Evolutionary conservation across 2,113 vertebrate genomes (phyloP), one percentile per base, ranked within the genome.

Genomic region (Mandrillus leucophaeus): DNA sequence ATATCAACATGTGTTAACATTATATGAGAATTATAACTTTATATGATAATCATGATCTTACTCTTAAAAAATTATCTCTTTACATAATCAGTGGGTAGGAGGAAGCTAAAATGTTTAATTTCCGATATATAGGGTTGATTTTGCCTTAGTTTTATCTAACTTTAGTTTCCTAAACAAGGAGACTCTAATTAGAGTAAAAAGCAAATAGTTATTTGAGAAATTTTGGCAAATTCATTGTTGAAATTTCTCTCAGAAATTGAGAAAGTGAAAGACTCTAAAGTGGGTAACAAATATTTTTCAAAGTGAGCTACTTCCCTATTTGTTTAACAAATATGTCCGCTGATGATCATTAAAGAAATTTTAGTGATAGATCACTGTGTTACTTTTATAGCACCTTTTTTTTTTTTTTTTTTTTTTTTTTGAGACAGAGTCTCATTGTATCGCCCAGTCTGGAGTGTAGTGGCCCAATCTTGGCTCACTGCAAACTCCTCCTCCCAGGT

Each of bases 181-280:
- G 14, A 5, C 22, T 64, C 16, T 64, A 73, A 16, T 64, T 72
- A 59, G 18, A 91, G 59, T 87, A n/a, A 83, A 82, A 94, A 20
- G 16, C 43, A 91, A 94, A 45, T 48, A 27, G 35, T 76, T 79
- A 55, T 64, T 93, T 93, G 82, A 83, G 90, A 93, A 90, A 16
- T 72, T 78, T 70, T 72, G 32, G 35, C 80, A 57, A 43, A 50
- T 43, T 0, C 6, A 66, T 85, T 89, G 16, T 70, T 93, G 45
- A 35, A 88, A 93, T 83, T 73, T 38, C 14, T 95, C 38, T 88
- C 68, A 57, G 68, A 81, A 90, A 82, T 45, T 70, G 78, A 95
- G 78, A 66, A 57, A 59, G 27, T 78, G 3, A 79, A 68, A 59
- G n/a, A 70, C 17, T 83, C 13, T 43, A 43, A 70, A 64, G 57